A percentile compares a stretch with the other conserved stretches of the same genome.
Evolutionary conservation across 2,888 invertebrate species (phyloP).

Genomic region (Drosophila gaucha): DNA sequence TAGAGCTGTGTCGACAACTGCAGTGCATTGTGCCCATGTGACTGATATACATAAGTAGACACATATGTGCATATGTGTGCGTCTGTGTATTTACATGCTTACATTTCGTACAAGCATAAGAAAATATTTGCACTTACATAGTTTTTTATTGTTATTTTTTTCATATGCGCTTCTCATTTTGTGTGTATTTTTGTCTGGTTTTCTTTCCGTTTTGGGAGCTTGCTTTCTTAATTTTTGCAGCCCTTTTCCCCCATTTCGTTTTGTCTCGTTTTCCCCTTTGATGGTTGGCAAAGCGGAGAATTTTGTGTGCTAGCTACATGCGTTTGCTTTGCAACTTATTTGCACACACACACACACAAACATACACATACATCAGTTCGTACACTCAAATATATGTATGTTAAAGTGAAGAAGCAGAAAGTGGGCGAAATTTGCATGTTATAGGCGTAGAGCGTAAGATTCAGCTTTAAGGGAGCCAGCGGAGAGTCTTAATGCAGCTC

Average conservation of each 20-base stretch:
- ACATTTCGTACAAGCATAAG: slow-evolving; percentile 70
- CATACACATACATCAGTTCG: background rate
- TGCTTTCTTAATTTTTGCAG: slow-evolving; percentile 13
- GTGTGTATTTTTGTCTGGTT: slow-evolving; percentile 70
- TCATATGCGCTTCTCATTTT: slow-evolving; percentile 40
- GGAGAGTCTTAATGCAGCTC: background rate
- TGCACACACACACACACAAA: slow-evolving; percentile 19
- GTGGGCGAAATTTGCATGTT: slow-evolving; percentile 38
- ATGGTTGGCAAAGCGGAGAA: slow-evolving; percentile 12
- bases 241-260: background rate
- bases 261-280: slow-evolving; percentile 7
- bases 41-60: no score
- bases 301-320: slow-evolving; percentile 39
- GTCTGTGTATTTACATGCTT: slow-evolving; percentile 64
- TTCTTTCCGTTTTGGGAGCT: slow-evolving; percentile 38
- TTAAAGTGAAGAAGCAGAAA: background rate
- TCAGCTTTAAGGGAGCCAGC: background rate
- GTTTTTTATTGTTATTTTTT: slow-evolving; percentile 30
- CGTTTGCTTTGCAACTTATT: slow-evolving; percentile 63
- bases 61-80: slow-evolving; percentile 17
- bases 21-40: slow-evolving; percentile 38
- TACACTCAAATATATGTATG: background rate
- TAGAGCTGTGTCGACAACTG: slow-evolving; percentile 33
- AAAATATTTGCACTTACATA: slow-evolving; percentile 74
- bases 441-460: background rate